These are phyloP conservation scores for Seladonia tumulorum DNA, from an alignment of 2,888 invertebrate species.

Conservation along the genomic window DNA sequence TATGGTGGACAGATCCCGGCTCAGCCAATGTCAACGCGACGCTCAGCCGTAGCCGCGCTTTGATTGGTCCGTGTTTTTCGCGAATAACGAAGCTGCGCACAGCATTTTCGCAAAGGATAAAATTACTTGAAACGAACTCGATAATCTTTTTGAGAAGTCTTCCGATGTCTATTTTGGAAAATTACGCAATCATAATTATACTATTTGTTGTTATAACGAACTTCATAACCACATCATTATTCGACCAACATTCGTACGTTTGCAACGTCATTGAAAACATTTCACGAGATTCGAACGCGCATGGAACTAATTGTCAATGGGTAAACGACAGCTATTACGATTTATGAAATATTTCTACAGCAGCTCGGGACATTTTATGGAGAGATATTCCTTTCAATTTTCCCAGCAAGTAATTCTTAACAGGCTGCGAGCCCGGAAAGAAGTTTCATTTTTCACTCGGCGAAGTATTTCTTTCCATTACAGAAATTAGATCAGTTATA, in stretches of 20 bases:
- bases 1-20: no score
- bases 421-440: neutral
- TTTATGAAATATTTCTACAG: neutral
- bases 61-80: no score
- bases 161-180: neutral
- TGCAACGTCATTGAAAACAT: neutral
- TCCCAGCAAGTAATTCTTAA: neutral
- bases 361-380: neutral
- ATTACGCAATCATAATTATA: no score
- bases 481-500: constrained; percentile 20
- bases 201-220: neutral
- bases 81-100: no score
- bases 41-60: no score
- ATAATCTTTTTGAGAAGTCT: no score
- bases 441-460: neutral
- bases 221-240: no score
- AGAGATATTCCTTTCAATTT: constrained; percentile 1
- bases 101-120: no score
- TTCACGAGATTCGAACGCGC: neutral
- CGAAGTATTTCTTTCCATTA: neutral
- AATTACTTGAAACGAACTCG: no score
- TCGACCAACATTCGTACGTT: neutral
- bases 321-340: neutral
- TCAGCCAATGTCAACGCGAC: no score
- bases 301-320: neutral